Evolutionary conservation across 2,797 vertebrate genomes (phyloP).

Genomic region (Yasuhikotakia modesta): DNA sequence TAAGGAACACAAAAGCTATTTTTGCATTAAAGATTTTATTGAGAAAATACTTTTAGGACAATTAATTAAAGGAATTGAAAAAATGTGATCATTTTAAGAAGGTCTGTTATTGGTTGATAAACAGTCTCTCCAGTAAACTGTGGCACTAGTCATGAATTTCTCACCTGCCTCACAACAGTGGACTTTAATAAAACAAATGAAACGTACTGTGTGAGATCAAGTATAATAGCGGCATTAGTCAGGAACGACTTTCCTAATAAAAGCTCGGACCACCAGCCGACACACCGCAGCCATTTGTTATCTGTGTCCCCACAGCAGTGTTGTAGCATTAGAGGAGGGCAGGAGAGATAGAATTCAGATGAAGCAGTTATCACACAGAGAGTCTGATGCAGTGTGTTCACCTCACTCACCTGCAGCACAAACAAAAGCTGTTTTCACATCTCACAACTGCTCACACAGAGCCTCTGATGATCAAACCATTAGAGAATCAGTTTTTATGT

Average conservation of each 20-base stretch:
- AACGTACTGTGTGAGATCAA: not conserved
- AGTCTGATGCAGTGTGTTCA: conserved; percentile 40
- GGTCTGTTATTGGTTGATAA: no score
- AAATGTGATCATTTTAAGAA: no score
- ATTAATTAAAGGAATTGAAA: no score
- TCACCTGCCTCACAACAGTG: not conserved
- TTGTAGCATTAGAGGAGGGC: conserved; percentile 36
- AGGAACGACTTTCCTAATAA: not conserved
- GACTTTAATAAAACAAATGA: not conserved
- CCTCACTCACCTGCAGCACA: conserved; percentile 14
- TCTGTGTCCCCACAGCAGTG: conserved; percentile 41
- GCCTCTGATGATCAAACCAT: not conserved
- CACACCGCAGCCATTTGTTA: conserved; percentile 37
- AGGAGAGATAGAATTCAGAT: conserved; percentile 55
- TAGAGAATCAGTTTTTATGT: not conserved
- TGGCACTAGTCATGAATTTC: not conserved
- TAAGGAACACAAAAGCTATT: no score
- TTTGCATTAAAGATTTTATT: no score
- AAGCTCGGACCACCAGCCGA: not conserved
- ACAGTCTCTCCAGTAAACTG: no score
- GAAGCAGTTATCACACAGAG: conserved; percentile 55
- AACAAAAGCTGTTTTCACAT: not conserved
- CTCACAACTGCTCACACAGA: conserved; percentile 29
- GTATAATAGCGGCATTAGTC: not conserved
- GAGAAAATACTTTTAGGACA: no score